phyloP scores from a whole-genome alignment of 2,888 invertebrate species.

The Alloplasta piceator region DNA sequence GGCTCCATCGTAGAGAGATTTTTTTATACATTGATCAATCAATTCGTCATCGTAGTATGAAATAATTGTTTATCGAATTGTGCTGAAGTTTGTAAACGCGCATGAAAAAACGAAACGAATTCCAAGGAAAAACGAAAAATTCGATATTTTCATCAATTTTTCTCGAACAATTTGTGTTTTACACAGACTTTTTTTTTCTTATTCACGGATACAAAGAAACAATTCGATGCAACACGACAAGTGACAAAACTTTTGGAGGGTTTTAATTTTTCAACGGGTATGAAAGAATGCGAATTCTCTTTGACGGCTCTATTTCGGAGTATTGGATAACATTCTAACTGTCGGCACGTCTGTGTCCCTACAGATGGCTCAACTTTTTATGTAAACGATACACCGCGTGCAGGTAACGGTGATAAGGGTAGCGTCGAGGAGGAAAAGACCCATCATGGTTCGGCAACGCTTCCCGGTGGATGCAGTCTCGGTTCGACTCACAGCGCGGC shows the following conservation, averaged over 20 bases:
- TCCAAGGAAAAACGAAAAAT: too few relatives aligned
- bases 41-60: conserved; percentile 28
- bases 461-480: conserved; percentile 86
- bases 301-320: conserved; percentile 68
- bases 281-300: conserved; percentile 34
- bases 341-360: conserved; percentile 79
- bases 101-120: conserved; percentile 19
- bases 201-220: conserved; percentile 9
- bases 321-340: conserved; percentile 82
- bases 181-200: too few relatives aligned
- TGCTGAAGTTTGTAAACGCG: conserved; percentile 13
- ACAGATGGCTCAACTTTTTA: conserved; percentile 83
- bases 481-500: conserved; percentile 84
- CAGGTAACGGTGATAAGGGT: conserved; percentile 84
- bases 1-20: conserved; percentile 57
- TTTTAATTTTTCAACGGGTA: conserved; percentile 9
- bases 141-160: too few relatives aligned
- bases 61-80: conserved; percentile 19
- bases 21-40: conserved; percentile 56
- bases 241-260: conserved; percentile 20
- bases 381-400: conserved; percentile 83
- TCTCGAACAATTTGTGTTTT: too few relatives aligned
- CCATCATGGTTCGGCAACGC: conserved; percentile 88
- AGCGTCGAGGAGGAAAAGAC: conserved; percentile 84
- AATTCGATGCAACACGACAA: conserved; percentile 30